phyloP scores from a whole-genome alignment of 2,113 vertebrate genomes.

The Triplophysa siluroides region DNA sequence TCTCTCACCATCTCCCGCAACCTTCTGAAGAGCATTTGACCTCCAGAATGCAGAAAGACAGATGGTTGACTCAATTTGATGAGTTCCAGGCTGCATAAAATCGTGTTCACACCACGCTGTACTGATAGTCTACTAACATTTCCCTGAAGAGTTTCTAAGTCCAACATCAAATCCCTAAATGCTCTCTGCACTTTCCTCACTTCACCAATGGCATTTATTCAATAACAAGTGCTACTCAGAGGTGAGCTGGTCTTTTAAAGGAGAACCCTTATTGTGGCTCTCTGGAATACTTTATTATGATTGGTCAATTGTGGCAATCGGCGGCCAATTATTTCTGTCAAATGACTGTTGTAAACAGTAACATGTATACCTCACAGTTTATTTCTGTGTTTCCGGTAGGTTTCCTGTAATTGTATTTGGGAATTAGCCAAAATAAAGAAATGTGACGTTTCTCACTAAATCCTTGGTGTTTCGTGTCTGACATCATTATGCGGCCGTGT shows the following conservation, averaged over 20 bases:
- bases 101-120: slow-evolving; percentile 38
- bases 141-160: slow-evolving; percentile 31
- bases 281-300: neutral
- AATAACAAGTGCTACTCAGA: slow-evolving; percentile 23
- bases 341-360: no score
- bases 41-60: slow-evolving; percentile 36
- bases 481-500: no score
- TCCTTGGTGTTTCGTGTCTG: no score
- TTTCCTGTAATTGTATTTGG: no score
- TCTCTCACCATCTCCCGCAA: neutral
- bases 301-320: no score
- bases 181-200: slow-evolving; percentile 20
- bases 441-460: no score
- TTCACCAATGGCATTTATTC: slow-evolving; percentile 38
- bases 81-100: slow-evolving; percentile 33
- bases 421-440: no score
- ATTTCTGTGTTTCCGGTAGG: no score
- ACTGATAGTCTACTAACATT: slow-evolving; percentile 41
- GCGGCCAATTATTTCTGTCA: no score
- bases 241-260: slow-evolving; percentile 15
- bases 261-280: neutral
- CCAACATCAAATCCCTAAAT: slow-evolving; percentile 21
- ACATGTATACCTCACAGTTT: no score
- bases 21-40: slow-evolving; percentile 15
- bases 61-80: slow-evolving; percentile 45